Evolutionary conservation across 2,888 invertebrate species (phyloP), one percentile per base, ranked within the genome.

Genomic region (Smittia sp.): DNA sequence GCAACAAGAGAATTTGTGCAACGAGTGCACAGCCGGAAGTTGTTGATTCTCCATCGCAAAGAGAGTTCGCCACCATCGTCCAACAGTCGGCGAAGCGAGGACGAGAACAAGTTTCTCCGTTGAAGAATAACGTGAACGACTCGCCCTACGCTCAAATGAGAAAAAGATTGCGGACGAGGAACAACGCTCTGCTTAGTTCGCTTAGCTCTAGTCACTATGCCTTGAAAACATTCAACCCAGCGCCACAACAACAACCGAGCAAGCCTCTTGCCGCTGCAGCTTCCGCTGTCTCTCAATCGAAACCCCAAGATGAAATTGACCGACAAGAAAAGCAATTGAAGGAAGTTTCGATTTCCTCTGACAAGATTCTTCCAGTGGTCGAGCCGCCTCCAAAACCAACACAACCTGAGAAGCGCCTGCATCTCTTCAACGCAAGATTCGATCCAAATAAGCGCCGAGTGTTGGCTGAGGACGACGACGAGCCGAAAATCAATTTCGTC

Each of bases 1-100:
- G 73, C 22, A 73, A 13, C 1, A 73, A 73, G 41, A 73, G 62
- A 24, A n/a, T 63, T 18, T 70, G 70, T 70, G 46, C 46, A 9
- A 41, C 70, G 7, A 18, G 27, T 13, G 9, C 22, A 0, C 32
- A 58, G 24, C 54, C 13, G 52, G 25, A 32, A 22, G 24, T 7
- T 22, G 24, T 46, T 3, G 46, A 62, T 22, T 7, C 20, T 20
- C 62, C 62, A 22, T 25, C 24, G 18, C 25, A 41, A 46, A 20
- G 46, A 15, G 68, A 68, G 7, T 46, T 68, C 46, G 39, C 46
- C 6, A n/a, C 54, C 9, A 67, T 18, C 3, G 25, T 25, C 4
- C 32, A 24, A 11, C 18, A 27, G 4, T 70, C 70, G 9, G 25
- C 58, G n/a, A 70, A 70, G 25, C 24, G 70, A 70, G 54, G 15